Conservation (phyloP, 2,888 invertebrate genomes). For the Drosophila putrida region DNA sequence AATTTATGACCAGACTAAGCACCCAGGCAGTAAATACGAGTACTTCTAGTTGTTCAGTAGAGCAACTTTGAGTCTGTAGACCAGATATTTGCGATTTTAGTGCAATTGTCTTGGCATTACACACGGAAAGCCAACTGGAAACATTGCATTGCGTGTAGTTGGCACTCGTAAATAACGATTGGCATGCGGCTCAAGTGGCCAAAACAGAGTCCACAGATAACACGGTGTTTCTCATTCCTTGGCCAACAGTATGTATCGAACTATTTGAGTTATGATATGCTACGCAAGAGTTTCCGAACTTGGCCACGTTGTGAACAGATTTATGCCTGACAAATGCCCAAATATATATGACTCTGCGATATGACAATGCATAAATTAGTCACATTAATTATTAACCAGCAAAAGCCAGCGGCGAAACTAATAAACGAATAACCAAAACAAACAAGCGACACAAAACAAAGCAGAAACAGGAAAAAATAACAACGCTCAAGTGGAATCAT, state of each 20-base stretch:
- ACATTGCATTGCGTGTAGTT: conserved; percentile 49
- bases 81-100: conserved; percentile 26
- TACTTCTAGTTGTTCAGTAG: neutral
- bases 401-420: conserved; percentile 32
- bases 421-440: conserved; percentile 52
- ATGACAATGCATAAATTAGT: conserved; percentile 74
- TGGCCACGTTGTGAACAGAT: conserved; percentile 37
- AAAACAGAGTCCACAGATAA: conserved; percentile 10
- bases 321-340: conserved; percentile 57
- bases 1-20: conserved; percentile 68
- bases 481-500: conserved; percentile 55
- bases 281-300: conserved; percentile 20
- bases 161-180: conserved; percentile 71
- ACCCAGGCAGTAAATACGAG: conserved; percentile 25
- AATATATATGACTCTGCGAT: conserved; percentile 48
- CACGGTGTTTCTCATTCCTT: neutral
- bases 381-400: conserved; percentile 69
- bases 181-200: conserved; percentile 65
- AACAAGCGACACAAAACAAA: conserved; percentile 14
- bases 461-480: conserved; percentile 14
- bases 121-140: conserved; percentile 14
- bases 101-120: conserved; percentile 68
- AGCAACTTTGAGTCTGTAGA: conserved; percentile 18
- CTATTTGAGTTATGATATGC: conserved; percentile 67
- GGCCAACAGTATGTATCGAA: conserved; percentile 58